Conservation (phyloP, 1,140 invertebrate species). For the Idris sp. region DNA sequence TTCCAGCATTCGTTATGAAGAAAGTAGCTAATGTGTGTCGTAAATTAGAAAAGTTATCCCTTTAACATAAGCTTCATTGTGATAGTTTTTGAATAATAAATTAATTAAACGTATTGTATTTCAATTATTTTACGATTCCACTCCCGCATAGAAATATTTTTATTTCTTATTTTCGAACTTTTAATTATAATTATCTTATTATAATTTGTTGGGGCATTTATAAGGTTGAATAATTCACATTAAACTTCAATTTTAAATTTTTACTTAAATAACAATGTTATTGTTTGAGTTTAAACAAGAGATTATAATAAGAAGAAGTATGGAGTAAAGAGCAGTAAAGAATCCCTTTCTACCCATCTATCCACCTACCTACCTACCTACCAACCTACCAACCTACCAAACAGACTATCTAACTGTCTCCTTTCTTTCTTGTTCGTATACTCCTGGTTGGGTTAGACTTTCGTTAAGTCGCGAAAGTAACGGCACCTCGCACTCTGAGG, state of each 20-base stretch:
- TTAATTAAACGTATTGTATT: too few species aligned
- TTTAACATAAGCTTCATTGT: too few species aligned
- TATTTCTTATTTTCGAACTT: too few species aligned
- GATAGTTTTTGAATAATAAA: too few species aligned
- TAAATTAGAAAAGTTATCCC: constrained; percentile 17
- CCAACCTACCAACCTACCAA: too few species aligned
- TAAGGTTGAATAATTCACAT: too few species aligned
- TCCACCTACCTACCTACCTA: constrained; percentile 26
- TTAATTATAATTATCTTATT: too few species aligned
- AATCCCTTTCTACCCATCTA: constrained; percentile 27
- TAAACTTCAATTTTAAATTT: too few species aligned
- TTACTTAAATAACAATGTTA: background rate
- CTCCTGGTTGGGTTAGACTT: constrained; percentile 44
- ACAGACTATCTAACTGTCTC: constrained; percentile 29
- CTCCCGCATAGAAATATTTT: too few species aligned
- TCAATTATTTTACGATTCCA: too few species aligned
- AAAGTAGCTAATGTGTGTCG: background rate
- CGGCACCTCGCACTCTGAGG: constrained; percentile 36
- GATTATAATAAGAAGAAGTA: constrained; percentile 5
- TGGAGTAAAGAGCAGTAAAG: constrained; percentile 18
- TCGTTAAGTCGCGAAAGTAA: constrained; percentile 54
- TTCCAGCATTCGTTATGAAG: constrained; percentile 12
- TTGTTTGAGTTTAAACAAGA: too few species aligned
- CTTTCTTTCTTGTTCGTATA: constrained; percentile 33
- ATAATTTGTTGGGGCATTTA: too few species aligned